phyloP scores from a whole-genome alignment of 1,140 invertebrate species.

The Drosophila navojoa region DNA sequence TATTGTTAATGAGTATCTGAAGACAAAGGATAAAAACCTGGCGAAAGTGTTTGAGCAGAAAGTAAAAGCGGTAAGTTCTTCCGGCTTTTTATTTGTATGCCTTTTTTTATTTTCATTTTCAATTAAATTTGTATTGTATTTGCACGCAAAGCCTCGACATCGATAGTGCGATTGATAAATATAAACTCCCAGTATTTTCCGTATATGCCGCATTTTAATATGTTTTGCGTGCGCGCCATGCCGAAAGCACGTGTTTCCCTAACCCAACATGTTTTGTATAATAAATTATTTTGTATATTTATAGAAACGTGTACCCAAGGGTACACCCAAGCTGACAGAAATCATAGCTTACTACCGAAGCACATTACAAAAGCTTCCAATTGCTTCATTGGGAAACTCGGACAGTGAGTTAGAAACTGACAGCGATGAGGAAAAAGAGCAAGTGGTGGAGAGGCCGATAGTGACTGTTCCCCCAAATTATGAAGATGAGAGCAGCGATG shows the following conservation, averaged over 20 bases:
- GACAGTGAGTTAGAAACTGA: conserved; percentile 6
- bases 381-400: conserved; percentile 37
- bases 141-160: background rate
- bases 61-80: conserved; percentile 86
- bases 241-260: conserved; percentile 55
- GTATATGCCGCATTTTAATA: background rate
- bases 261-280: conserved; percentile 53
- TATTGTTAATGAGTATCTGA: conserved; percentile 86
- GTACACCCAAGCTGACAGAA: conserved; percentile 85
- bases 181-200: too few species aligned
- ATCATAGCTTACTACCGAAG: conserved; percentile 85
- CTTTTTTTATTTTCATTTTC: conserved; percentile 5
- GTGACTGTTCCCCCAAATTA: conserved; percentile 13
- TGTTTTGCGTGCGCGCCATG: background rate
- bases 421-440: conserved; percentile 41
- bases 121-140: conserved; percentile 3
- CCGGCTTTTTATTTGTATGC: conserved; percentile 1
- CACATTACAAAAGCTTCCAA: conserved; percentile 84
- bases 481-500: conserved; percentile 3
- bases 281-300: background rate
- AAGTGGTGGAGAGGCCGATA: conserved; percentile 15
- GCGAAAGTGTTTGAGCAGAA: conserved; percentile 87
- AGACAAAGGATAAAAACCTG: conserved; percentile 85
- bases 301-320: conserved; percentile 84
- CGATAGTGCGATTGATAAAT: background rate